Evolutionary conservation across 2,113 vertebrate species (phyloP).

Genomic region (Dinomys branickii): DNA sequence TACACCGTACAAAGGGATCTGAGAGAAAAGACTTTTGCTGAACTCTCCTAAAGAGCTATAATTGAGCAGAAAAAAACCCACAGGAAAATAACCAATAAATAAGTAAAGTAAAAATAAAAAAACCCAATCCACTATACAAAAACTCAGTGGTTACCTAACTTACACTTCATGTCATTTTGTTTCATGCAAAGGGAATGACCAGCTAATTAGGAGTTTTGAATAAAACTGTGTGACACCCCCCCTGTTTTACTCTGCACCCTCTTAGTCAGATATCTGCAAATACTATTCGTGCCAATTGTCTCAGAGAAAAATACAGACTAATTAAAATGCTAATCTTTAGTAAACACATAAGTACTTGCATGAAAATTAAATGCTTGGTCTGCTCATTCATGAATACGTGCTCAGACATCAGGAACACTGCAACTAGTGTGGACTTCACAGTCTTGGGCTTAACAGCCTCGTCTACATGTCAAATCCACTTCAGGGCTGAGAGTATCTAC

Average conservation of each 20-base stretch:
- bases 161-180: conserved; percentile 49
- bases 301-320: conserved; percentile 70
- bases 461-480: conserved; percentile 79
- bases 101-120: conserved; percentile 40
- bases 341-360: conserved; percentile 76
- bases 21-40: conserved; percentile 43
- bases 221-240: conserved; percentile 57
- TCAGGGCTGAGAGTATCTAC: conserved; percentile 74
- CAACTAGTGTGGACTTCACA: conserved; percentile 71
- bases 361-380: conserved; percentile 76
- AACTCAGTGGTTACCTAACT: conserved; percentile 44
- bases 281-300: conserved; percentile 67
- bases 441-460: conserved; percentile 69
- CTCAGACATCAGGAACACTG: conserved; percentile 75
- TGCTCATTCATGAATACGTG: conserved; percentile 72
- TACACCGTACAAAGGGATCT: background rate
- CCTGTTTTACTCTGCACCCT: conserved; percentile 53
- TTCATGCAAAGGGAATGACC: conserved; percentile 61
- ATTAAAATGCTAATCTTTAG: conserved; percentile 78
- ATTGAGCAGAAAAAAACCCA: conserved; percentile 23
- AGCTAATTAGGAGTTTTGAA: conserved; percentile 62
- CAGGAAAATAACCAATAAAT: conserved; percentile 49
- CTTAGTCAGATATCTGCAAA: conserved; percentile 68
- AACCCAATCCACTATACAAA: conserved; percentile 14
- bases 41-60: conserved; percentile 18